Percentiles rank a stretch among this genome's conserved stretches.
Evolutionary conservation across 2,797 vertebrate genomes (phyloP).

Genomic region (Phataginus tetradactyla): DNA sequence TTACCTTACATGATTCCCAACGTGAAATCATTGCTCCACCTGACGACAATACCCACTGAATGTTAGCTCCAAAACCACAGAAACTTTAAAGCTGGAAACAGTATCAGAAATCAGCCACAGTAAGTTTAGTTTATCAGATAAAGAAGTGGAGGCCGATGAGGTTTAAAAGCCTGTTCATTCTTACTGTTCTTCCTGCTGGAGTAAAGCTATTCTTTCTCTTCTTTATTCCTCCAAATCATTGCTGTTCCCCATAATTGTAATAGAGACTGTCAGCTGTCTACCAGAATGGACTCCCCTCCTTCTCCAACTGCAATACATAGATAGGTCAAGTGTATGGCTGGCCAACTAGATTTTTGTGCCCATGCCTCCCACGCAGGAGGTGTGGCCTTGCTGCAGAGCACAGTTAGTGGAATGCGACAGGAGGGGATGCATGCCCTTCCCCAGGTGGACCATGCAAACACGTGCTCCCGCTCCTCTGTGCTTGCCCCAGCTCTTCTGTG

Average conservation of each 20-base stretch:
- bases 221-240: not conserved
- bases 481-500: not conserved
- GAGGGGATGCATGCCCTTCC: not conserved
- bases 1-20: not conserved
- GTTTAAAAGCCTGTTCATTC: not conserved
- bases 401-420: not conserved
- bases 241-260: not conserved
- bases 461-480: not conserved
- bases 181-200: not conserved
- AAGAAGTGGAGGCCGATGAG: not conserved
- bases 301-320: not conserved
- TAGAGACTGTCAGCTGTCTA: not conserved
- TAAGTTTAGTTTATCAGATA: not conserved
- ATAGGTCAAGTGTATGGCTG: not conserved
- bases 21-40: not conserved
- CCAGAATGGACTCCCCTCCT: not conserved
- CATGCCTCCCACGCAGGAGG: not conserved
- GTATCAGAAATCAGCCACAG: not conserved
- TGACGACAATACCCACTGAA: not conserved
- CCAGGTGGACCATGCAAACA: not conserved
- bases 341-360: not conserved
- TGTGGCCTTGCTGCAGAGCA: not conserved
- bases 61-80: not conserved
- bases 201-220: not conserved
- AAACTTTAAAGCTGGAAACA: conserved; percentile 4